These are phyloP conservation scores for Lates calcarifer DNA, from an alignment of 2,113 vertebrate species.

Conservation along the genomic window DNA sequence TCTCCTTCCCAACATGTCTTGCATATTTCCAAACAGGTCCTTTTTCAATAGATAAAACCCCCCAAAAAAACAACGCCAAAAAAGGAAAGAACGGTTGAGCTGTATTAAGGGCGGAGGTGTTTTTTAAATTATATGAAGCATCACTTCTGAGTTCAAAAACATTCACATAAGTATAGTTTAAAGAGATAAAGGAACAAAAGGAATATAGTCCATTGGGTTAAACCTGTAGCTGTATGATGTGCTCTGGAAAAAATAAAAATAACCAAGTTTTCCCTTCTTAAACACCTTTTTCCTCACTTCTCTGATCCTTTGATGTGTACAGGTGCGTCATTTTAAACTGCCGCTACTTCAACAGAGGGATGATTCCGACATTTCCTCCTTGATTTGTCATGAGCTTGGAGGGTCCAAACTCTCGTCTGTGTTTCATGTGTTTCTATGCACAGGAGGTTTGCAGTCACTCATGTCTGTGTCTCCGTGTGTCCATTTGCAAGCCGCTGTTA, in stretches of 20 bases:
- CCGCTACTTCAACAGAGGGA: constrained; percentile 1
- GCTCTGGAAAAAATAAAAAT: constrained; percentile 50
- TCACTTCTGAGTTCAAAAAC: constrained; percentile 67
- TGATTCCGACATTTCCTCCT: constrained; percentile 5
- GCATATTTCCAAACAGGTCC: constrained; percentile 93
- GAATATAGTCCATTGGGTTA: constrained; percentile 56
- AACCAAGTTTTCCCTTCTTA: constrained; percentile 52
- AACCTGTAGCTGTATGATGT: constrained; percentile 69
- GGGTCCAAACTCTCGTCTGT: constrained; percentile 32
- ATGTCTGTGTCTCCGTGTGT: constrained; percentile 20
- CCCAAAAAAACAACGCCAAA: constrained; percentile 60
- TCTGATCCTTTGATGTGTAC: constrained; percentile 33
- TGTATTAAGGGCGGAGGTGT: constrained; percentile 82
- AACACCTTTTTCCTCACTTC: constrained; percentile 26
- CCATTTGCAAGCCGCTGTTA: constrained; percentile 1
- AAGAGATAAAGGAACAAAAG: constrained; percentile 50
- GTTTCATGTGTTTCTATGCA: constrained; percentile 6
- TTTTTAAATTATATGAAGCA: constrained; percentile 68
- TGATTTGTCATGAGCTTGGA: constrained; percentile 16
- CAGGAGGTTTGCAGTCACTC: constrained; percentile 25
- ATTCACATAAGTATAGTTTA: constrained; percentile 69
- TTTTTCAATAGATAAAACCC: constrained; percentile 83
- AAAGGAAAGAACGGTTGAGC: constrained; percentile 86
- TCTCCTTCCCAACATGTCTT: constrained; percentile 87
- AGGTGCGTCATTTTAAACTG: constrained; percentile 29